Evolutionary conservation across 2,797 vertebrate genomes (phyloP).

Genomic region (Selene dorsalis): DNA sequence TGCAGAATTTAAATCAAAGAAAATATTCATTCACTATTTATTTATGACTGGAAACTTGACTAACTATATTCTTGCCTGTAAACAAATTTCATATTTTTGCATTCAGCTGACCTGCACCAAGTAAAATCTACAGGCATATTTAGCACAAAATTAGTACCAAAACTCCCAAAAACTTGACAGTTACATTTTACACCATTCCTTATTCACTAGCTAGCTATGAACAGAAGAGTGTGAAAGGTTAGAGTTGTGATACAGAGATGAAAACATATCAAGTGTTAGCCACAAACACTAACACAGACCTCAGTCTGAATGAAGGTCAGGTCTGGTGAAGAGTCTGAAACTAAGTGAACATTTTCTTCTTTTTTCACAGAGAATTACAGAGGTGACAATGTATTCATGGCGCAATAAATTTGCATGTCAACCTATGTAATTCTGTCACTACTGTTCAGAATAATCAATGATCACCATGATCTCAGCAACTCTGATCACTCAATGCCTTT

Average conservation of each 20-base stretch:
- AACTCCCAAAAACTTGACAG: background rate
- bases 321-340: background rate
- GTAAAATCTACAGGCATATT: background rate
- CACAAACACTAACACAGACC: background rate
- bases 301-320: constrained; percentile 2
- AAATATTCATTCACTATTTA: background rate
- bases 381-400: background rate
- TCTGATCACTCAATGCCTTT: background rate
- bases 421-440: background rate
- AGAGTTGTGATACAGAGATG: background rate
- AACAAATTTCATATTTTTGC: background rate
- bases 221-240: background rate
- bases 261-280: constrained; percentile 16
- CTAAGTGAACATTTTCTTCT: background rate
- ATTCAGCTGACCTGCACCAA: background rate
- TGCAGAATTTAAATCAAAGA: background rate
- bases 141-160: background rate
- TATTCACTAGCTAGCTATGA: background rate
- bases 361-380: background rate
- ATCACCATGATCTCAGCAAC: background rate
- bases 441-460: constrained; percentile 5
- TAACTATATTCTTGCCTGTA: background rate
- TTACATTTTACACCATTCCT: background rate
- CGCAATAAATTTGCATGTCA: fast-evolving
- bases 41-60: background rate